phyloP scores from a whole-genome alignment of 2,113 vertebrate genomes.

The Psettodes erumei region DNA sequence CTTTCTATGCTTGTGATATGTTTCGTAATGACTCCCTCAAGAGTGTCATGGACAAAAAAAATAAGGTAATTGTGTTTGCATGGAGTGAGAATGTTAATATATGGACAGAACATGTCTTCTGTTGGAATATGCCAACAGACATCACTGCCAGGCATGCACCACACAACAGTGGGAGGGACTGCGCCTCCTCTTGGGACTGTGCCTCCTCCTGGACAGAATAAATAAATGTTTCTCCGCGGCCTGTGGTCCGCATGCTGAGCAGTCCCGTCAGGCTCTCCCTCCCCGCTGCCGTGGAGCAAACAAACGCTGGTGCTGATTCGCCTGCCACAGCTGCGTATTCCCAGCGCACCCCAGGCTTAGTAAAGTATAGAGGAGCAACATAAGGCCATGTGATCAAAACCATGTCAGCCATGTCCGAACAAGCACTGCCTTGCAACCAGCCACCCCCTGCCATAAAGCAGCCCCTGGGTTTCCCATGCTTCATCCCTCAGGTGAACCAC shows the following conservation, averaged over 20 bases:
- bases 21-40: conserved; percentile 34
- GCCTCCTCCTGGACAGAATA: conserved; percentile 66
- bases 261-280: conserved; percentile 59
- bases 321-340: conserved; percentile 73
- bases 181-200: conserved; percentile 48
- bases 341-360: conserved; percentile 55
- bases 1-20: conserved; percentile 10
- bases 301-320: conserved; percentile 70
- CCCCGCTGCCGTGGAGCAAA: conserved; percentile 66
- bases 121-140: neutral
- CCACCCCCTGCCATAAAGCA: conserved; percentile 30
- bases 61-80: conserved; percentile 16
- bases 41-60: conserved; percentile 14
- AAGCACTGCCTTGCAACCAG: conserved; percentile 43
- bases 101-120: neutral
- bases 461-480: conserved; percentile 32
- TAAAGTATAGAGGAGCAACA: conserved; percentile 60
- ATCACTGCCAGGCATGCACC: neutral
- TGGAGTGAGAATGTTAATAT: conserved; percentile 9
- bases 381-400: conserved; percentile 64
- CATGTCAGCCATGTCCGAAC: conserved; percentile 58
- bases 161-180: conserved; percentile 45
- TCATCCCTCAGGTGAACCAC: conserved; percentile 45
- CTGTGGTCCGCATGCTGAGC: conserved; percentile 69
- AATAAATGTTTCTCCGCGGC: conserved; percentile 63